Conservation (phyloP, 2,888 invertebrate species). For the Dolichopus griseipennis region DNA sequence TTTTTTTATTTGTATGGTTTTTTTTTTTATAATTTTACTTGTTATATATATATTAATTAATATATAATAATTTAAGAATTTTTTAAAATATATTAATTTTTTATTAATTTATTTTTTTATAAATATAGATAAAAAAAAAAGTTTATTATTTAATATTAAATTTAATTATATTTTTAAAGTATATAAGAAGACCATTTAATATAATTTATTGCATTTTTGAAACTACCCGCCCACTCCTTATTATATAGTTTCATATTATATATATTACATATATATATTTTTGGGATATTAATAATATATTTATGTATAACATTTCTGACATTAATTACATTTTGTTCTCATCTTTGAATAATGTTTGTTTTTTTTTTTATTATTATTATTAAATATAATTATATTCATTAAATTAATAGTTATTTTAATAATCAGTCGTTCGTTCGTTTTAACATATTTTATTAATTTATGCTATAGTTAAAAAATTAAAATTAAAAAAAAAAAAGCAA, state of each 20-base stretch:
- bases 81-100: neutral
- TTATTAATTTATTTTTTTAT: neutral
- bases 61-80: neutral
- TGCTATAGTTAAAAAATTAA: neutral
- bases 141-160: neutral
- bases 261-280: neutral
- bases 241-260: neutral
- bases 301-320: neutral
- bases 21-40: neutral
- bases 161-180: neutral
- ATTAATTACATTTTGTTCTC: neutral
- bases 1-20: neutral
- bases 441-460: neutral
- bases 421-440: neutral
- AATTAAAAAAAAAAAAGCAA: neutral
- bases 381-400: neutral
- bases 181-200: neutral
- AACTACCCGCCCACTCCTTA: conserved; percentile 12
- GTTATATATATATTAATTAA: neutral
- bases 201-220: neutral
- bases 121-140: neutral
- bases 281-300: neutral
- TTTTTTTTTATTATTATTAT: neutral
- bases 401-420: neutral
- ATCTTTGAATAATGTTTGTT: neutral